Evolutionary conservation across 2,113 vertebrate species (phyloP), one percentile per base, ranked within the genome.

Genomic region (Tragelaphus imberbis): DNA sequence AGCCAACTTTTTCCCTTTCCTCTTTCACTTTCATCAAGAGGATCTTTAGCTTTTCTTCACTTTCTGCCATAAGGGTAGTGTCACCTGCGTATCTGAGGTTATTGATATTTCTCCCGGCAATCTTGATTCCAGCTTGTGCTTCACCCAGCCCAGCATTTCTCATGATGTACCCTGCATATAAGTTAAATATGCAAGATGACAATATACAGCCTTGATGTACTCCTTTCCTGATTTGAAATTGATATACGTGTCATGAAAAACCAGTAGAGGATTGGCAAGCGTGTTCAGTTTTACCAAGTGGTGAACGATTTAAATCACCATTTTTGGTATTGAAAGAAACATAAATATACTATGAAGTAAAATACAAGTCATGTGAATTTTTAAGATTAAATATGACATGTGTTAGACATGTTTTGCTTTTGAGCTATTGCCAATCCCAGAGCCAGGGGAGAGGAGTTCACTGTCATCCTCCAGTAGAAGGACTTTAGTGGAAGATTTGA

Each of bases 311-410:
- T 79, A 79, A 90, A 65, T 87, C 49, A 77, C 51, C 49, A 59
- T 79, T 75, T 95, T 88, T 79, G 68, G 5, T 84, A 55, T 79
- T 90, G 81, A 53, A 92, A 49, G 23, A 81, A 89, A 28, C 13
- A 81, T n/a, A n/a, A n/a, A n/a, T 84, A 71, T 75, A 80, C 9
- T 58, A 55, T 44, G 14, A 68, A 84, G 49, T 61, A 85, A 94
- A 85, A 91, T 58, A 3, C n/a, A 91, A 44, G 30, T 36, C 59
- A 75, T n/a, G 71, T 59, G 53, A 58, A 58, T n/a, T 91, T 95
- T 96, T 91, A 88, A 96, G 53, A 58, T 47, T 21, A 95, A 95
- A 19, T 80, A 51, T 89, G 91, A 79, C 33, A 77, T 53, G 59
- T 23, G 25, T 97, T 79, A 84, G 10, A 49, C 28, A 79, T n/a